phyloP scores from a whole-genome alignment of 2,113 vertebrate species.

The Bubo scandiacus region DNA sequence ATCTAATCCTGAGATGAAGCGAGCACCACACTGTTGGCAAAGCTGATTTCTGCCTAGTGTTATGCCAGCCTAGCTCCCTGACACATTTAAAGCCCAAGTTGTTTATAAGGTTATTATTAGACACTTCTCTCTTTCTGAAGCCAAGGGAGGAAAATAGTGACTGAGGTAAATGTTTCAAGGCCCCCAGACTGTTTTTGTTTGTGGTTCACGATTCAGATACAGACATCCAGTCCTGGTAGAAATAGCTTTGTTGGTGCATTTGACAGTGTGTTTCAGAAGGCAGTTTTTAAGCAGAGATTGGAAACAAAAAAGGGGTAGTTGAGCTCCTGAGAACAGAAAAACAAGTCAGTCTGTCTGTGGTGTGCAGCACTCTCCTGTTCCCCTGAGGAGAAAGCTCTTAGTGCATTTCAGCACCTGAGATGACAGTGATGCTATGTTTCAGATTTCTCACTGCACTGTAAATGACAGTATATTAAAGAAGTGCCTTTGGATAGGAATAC shows the following conservation, averaged over 20 bases:
- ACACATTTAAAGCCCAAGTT: neutral
- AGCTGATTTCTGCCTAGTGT: neutral
- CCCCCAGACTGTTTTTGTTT: neutral
- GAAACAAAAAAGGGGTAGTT: neutral
- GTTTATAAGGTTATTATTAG: neutral
- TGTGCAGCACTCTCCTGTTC: neutral
- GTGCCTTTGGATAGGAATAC: neutral
- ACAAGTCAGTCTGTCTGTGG: neutral
- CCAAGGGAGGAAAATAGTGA: neutral
- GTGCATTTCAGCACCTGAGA: neutral
- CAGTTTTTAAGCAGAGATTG: neutral
- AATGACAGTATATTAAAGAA: neutral
- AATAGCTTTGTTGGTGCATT: neutral
- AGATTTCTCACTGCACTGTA: constrained; percentile 1
- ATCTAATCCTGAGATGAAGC: neutral
- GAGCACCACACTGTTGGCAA: neutral
- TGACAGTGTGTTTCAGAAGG: neutral
- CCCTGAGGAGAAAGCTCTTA: neutral
- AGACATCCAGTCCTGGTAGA: neutral
- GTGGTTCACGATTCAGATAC: neutral
- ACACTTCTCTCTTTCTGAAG: neutral
- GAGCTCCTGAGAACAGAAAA: neutral
- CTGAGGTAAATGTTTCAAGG: neutral
- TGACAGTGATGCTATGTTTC: neutral
- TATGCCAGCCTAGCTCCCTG: neutral